A percentile compares a stretch with the other conserved stretches of the same genome.
Conservation (phyloP, 2,888 invertebrate species). For the Andrena chrysosceles region DNA sequence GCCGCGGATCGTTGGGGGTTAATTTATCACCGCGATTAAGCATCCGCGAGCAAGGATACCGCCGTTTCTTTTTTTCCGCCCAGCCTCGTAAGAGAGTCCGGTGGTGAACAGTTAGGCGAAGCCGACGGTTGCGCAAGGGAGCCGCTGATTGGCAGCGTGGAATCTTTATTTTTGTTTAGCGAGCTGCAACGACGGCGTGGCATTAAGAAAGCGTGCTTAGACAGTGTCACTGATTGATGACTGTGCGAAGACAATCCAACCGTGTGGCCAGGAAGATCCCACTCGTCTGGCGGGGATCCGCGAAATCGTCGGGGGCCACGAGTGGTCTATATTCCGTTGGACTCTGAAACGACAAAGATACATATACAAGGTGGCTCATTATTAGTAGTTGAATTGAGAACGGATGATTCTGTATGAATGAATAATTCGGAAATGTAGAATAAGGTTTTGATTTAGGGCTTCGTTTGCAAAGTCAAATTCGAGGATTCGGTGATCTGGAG, state of each 20-base stretch:
- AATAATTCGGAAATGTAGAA: too few species aligned
- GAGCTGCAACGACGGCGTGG: slow-evolving; percentile 38
- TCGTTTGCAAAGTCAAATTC: too few species aligned
- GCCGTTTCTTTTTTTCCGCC: background rate
- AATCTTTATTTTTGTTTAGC: slow-evolving; percentile 57
- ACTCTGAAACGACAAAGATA: background rate
- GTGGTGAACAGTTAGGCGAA: slow-evolving; percentile 12
- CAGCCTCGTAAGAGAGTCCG: slow-evolving; percentile 1
- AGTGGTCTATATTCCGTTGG: background rate
- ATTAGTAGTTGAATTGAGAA: too few species aligned
- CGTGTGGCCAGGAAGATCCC: background rate
- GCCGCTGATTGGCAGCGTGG: slow-evolving; percentile 18
- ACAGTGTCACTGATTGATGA: slow-evolving; percentile 53
- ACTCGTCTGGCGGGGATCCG: background rate
- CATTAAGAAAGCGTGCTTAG: slow-evolving; percentile 51
- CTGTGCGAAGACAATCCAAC: slow-evolving; percentile 36
- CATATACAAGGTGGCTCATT: too few species aligned
- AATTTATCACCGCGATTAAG: slow-evolving; percentile 47
- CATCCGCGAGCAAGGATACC: slow-evolving; percentile 10
- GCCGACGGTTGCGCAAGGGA: slow-evolving; percentile 56
- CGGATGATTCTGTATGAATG: too few species aligned
- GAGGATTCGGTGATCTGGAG: too few species aligned
- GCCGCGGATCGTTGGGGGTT: background rate
- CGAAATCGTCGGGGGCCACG: slow-evolving; percentile 1
- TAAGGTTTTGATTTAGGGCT: too few species aligned